phyloP scores from a whole-genome alignment of 2,113 vertebrate species.

The Loxodonta africana region DNA sequence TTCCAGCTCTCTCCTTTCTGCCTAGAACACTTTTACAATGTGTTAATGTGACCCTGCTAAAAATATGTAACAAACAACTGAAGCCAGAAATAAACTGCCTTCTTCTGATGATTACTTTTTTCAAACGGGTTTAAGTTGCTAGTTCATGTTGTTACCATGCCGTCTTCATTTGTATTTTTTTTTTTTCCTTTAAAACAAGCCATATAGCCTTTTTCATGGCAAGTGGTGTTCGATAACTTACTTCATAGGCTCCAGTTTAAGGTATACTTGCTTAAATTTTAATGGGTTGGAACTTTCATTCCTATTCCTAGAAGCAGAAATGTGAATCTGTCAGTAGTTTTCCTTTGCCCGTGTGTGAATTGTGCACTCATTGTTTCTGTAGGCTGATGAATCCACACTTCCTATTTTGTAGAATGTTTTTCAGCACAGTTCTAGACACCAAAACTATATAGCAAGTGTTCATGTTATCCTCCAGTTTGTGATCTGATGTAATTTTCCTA shows the following conservation, averaged over 20 bases:
- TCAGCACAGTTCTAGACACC: not conserved
- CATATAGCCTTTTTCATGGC: not conserved
- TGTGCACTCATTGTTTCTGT: not conserved
- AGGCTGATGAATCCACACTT: not conserved
- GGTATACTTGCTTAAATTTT: not conserved
- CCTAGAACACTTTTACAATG: not conserved
- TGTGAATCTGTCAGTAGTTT: not conserved
- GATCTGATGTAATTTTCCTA: no score
- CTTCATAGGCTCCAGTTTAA: not conserved
- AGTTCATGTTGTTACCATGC: not conserved
- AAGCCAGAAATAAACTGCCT: constrained; percentile 56
- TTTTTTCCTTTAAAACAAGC: not conserved
- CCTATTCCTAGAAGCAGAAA: not conserved
- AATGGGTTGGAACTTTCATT: not conserved
- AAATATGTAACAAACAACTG: constrained; percentile 53
- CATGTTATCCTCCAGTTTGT: no score
- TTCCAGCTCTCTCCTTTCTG: constrained; percentile 46
- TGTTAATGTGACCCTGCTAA: constrained; percentile 61
- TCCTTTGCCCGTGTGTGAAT: not conserved
- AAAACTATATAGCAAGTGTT: not conserved
- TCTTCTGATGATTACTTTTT: constrained; percentile 54
- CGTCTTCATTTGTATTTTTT: not conserved
- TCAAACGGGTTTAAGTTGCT: constrained; percentile 4
- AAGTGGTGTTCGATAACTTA: not conserved
- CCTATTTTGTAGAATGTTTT: not conserved